These are phyloP conservation scores for Oophaga pumilio DNA, from an alignment of 2,113 vertebrate genomes.

Conservation along the genomic window DNA sequence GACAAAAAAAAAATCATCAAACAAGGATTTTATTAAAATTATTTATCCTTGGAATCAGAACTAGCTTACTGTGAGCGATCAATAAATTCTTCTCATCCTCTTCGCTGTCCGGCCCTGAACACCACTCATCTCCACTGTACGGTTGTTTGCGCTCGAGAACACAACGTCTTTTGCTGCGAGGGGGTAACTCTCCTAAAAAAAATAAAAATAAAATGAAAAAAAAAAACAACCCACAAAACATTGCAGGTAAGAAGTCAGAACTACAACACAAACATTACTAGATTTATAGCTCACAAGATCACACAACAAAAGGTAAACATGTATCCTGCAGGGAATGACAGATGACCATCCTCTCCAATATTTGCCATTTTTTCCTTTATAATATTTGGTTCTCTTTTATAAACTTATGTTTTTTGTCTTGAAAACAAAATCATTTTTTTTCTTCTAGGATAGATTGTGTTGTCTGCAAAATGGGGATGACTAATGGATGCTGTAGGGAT, in stretches of 20 bases:
- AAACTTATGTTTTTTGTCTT: too few relatives aligned
- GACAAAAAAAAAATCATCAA: too few relatives aligned
- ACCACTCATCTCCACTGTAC: constrained; percentile 97
- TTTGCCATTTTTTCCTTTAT: background rate
- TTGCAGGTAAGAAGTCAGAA: background rate
- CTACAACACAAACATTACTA: background rate
- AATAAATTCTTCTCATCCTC: constrained; percentile 89
- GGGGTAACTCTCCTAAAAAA: constrained; percentile 79
- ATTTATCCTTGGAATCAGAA: constrained; percentile 44
- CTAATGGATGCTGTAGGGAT: too few relatives aligned
- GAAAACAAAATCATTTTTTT: too few relatives aligned
- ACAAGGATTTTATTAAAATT: background rate
- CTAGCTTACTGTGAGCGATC: constrained; percentile 82
- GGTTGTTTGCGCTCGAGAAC: constrained; percentile 97
- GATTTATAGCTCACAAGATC: background rate
- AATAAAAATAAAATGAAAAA: too few relatives aligned
- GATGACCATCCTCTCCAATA: too few relatives aligned
- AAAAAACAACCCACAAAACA: too few relatives aligned
- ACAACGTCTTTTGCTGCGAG: constrained; percentile 92
- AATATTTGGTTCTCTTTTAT: too few relatives aligned
- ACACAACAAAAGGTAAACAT: background rate
- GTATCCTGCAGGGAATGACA: too few relatives aligned
- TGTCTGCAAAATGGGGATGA: too few relatives aligned
- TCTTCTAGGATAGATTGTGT: too few relatives aligned
- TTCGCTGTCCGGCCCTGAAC: constrained; percentile 92